Evolutionary conservation across 1,140 invertebrate genomes (phyloP).

Genomic region (Drosophila albomicans): DNA sequence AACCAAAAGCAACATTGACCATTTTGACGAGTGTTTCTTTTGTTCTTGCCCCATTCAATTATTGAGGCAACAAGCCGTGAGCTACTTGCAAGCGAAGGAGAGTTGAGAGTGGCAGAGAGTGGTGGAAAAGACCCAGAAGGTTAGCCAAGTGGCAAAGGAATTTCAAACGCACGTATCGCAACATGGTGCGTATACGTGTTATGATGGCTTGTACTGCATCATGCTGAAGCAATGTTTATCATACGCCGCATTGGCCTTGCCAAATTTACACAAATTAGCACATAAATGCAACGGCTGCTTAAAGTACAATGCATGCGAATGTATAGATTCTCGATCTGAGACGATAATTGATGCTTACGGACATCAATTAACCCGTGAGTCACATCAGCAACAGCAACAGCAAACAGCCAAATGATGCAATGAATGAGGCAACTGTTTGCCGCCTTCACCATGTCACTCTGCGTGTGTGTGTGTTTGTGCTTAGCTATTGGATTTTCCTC

Average conservation of each 20-base stretch:
- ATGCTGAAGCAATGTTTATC: constrained; percentile 44
- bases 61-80: neutral
- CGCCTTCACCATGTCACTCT: constrained; percentile 3
- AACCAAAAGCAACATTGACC: constrained; percentile 14
- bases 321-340: constrained; percentile 12
- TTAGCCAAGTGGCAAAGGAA: constrained; percentile 76
- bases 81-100: constrained; percentile 30
- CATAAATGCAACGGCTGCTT: constrained; percentile 57
- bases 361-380: constrained; percentile 53
- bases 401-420: constrained; percentile 38
- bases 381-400: constrained; percentile 10
- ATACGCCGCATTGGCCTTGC: constrained; percentile 65
- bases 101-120: neutral
- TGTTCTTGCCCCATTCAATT: constrained; percentile 27
- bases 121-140: constrained; percentile 49
- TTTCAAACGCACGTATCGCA: constrained; percentile 43
- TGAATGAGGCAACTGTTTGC: constrained; percentile 34
- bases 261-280: constrained; percentile 63
- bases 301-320: constrained; percentile 2
- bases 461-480: constrained; percentile 8
- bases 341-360: constrained; percentile 50
- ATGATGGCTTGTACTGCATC: neutral
- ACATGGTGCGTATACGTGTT: constrained; percentile 65
- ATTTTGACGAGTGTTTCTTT: constrained; percentile 24
- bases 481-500: constrained; percentile 47